These are phyloP conservation scores for Meloidogyne floridensis DNA, from an alignment of 1,140 invertebrate species.

Conservation along the genomic window DNA sequence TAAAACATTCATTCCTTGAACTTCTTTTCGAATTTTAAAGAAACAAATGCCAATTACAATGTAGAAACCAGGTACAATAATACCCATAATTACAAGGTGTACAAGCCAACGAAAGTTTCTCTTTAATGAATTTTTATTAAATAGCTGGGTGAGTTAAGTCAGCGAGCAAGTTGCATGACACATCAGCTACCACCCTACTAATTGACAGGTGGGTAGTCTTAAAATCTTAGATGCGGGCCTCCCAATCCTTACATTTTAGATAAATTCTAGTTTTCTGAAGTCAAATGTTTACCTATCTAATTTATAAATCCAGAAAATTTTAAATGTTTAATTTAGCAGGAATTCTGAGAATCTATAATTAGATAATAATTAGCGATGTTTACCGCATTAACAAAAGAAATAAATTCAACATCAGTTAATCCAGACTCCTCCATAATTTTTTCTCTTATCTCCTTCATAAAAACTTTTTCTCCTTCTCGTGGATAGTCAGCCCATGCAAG, in stretches of 20 bases:
- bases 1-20: not conserved
- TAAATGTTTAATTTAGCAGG: no score
- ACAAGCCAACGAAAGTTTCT: not conserved
- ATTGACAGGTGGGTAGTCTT: no score
- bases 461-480: not conserved
- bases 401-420: not conserved
- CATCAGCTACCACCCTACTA: no score
- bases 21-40: not conserved
- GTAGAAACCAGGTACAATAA: not conserved
- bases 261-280: no score
- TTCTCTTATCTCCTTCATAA: not conserved
- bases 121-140: no score
- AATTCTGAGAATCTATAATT: no score
- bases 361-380: not conserved
- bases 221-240: no score
- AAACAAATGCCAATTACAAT: not conserved
- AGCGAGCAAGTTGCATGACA: no score
- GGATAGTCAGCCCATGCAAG: constrained; percentile 5
- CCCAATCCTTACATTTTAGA: no score
- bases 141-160: no score
- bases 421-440: not conserved
- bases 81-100: not conserved
- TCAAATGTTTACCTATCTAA: no score
- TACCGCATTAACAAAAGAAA: constrained; percentile 2
- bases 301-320: no score